Evolutionary conservation across 1,140 invertebrate species (phyloP), one percentile per base, ranked within the genome.

Genomic region (Trypoxylus dichotomus): DNA sequence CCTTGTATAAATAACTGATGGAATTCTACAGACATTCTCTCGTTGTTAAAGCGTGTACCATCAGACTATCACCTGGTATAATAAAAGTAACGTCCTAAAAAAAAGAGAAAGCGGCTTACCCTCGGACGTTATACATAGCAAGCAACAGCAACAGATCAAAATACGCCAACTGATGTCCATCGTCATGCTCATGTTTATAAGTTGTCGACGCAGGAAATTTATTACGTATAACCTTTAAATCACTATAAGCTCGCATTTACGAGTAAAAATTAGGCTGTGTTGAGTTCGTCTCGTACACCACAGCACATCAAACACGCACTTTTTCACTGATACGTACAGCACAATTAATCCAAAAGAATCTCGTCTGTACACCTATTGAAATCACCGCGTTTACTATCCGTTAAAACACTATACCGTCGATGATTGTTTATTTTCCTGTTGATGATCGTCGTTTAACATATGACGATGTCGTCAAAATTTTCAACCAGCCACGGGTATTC

Each of bases 141-240:
- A 68, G 60, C 60, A 68, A 25, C 60, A 68, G 60, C 60, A 68
- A 68, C 60, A 68, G 27, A 68, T 68, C 60, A 68, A 68, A 29
- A 68, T 68, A 68, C 21, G 21, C 60, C 60, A 68, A 68, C 60
- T 68, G 60, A 27, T 68, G 27, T 68, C 27, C 60, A 27, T 27
- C 27, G 60, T 68, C 8, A 24, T 15, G 24, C 24, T 13, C 60
- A 68, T 68, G 27, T 68, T 68, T 68, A 29, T 25, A 68, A 25
- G 21, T 68, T 68, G 27, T 68, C 60, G 27, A 68, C 47, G 19
- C 47, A 54, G 32, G 32, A n/a, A 19, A 54, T 54, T 54, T 54
- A 54, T 54, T 54, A 54, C 47, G 19, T 54, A 54, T 54, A 54
- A 54, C 47, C 47, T 54, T 54, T 54, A 54, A 54, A n/a, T 54